These are phyloP conservation scores for Ranitomeya variabilis DNA, from an alignment of 2,113 vertebrate species.

Conservation along the genomic window DNA sequence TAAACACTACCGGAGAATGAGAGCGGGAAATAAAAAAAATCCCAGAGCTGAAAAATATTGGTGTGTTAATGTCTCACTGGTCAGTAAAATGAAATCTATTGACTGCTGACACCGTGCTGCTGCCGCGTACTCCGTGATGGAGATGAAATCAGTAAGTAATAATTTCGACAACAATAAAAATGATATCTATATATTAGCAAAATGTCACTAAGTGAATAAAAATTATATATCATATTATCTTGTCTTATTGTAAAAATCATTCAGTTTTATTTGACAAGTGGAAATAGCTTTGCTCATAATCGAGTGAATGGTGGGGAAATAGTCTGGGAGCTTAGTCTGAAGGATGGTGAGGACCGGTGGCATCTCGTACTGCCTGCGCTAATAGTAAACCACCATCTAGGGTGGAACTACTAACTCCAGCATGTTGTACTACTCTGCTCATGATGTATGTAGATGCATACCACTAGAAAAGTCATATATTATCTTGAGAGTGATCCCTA, in stretches of 20 bases:
- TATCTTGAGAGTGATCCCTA: not conserved
- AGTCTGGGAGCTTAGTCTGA: not conserved
- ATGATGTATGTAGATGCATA: not conserved
- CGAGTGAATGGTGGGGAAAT: not conserved
- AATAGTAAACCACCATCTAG: not conserved
- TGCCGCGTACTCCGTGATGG: slow-evolving; percentile 25
- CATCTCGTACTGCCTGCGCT: not conserved
- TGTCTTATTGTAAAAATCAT: slow-evolving; percentile 56
- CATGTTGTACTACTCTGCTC: not conserved
- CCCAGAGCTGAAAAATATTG: not conserved
- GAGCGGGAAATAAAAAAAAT: not conserved
- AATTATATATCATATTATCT: slow-evolving; percentile 59
- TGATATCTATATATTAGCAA: slow-evolving; percentile 49
- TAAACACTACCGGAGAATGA: slow-evolving; percentile 27
- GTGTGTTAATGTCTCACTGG: slow-evolving; percentile 26
- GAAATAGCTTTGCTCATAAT: slow-evolving; percentile 53
- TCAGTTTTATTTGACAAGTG: slow-evolving; percentile 58
- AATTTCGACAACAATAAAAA: slow-evolving; percentile 58
- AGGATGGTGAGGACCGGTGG: not conserved
- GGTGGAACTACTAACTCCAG: not conserved
- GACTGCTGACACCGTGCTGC: rapidly evolving
- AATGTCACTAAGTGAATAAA: slow-evolving; percentile 55
- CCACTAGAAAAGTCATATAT: not conserved
- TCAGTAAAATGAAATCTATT: slow-evolving; percentile 56
- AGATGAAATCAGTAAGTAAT: slow-evolving; percentile 54